Evolutionary conservation across 2,888 invertebrate species (phyloP).

Genomic region (Cyaniris semiargus): DNA sequence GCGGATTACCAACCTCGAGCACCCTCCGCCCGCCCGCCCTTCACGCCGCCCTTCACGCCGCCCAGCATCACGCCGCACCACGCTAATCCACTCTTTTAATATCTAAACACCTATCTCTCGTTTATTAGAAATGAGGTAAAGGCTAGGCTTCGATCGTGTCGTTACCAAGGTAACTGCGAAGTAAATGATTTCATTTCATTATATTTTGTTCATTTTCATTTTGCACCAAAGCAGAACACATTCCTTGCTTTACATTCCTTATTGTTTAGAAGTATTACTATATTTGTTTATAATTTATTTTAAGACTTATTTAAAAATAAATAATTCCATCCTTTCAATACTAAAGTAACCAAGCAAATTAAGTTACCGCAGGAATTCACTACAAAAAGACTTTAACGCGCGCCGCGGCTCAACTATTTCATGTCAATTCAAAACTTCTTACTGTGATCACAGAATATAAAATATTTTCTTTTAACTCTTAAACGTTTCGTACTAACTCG

Average conservation of each 20-base stretch:
- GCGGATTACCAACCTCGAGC: slow-evolving; percentile 7
- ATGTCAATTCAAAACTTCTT: no score
- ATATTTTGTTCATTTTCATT: no score
- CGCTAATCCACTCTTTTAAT: neutral
- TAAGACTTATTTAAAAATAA: no score
- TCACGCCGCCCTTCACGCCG: neutral
- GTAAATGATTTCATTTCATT: no score
- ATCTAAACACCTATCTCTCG: neutral
- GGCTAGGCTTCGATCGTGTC: neutral
- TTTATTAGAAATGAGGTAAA: neutral
- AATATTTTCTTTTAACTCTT: no score
- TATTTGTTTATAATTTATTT: no score
- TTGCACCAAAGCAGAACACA: no score
- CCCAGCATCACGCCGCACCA: neutral
- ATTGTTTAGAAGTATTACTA: no score
- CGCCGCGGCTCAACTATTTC: neutral
- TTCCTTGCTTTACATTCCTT: no score
- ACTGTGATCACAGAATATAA: no score
- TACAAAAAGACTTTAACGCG: neutral
- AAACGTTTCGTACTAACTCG: no score
- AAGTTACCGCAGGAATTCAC: neutral
- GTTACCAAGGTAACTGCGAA: neutral
- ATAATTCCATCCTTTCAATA: neutral
- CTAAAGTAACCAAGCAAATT: neutral
- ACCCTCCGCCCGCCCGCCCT: slow-evolving; percentile 1